Evolutionary conservation across 2,888 invertebrate genomes (phyloP).

Genomic region (Eristalis tenax): DNA sequence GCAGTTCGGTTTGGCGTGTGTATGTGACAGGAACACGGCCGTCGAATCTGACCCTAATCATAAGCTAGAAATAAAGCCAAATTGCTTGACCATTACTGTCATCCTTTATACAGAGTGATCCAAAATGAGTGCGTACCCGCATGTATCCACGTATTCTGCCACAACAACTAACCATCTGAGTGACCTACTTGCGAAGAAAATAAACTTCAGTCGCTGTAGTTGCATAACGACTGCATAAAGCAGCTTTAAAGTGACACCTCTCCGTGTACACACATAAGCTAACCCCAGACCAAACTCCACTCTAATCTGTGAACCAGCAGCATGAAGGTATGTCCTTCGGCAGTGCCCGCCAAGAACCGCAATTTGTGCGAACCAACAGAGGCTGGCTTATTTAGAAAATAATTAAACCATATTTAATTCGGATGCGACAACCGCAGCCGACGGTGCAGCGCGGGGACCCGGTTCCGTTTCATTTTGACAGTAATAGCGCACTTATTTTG

Average conservation of each 20-base stretch:
- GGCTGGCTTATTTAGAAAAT: conserved; percentile 70
- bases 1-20: no score
- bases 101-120: no score
- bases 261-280: background rate
- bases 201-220: background rate
- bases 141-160: background rate
- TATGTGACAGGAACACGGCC: no score
- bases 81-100: no score
- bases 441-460: conserved; percentile 24
- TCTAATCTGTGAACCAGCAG: background rate
- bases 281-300: background rate
- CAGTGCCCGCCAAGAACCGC: conserved; percentile 36
- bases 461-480: conserved; percentile 67
- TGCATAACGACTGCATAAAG: background rate
- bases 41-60: no score
- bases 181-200: background rate
- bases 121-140: no score
- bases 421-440: conserved; percentile 68
- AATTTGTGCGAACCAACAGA: conserved; percentile 64
- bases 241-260: background rate
- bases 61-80: no score
- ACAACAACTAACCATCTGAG: background rate
- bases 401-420: conserved; percentile 71
- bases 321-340: background rate
- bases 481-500: conserved; percentile 71